Base-by-base conservation (phyloP, 1,140 invertebrate species). In the Leptinotarsa defecta region DNA sequence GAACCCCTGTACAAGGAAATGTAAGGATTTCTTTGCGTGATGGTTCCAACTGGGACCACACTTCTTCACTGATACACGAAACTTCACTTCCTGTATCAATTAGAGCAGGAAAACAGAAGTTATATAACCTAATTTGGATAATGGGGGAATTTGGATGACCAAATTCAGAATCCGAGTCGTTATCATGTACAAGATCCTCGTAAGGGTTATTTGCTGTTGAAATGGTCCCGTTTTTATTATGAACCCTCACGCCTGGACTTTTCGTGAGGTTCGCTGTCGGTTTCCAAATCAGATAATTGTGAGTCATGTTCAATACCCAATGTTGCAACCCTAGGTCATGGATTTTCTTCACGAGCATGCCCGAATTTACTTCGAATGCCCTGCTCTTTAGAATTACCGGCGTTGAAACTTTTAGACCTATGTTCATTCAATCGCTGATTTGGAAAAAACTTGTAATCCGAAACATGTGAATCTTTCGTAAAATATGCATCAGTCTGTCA, bases 1-100 rank as follows among this genome's bases (percentile, higher is more conserved):
- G 24, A 20, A 71, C 34, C 3, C 69, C 69, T 8, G 15, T 71
- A 49, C 69, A 71, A 71, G 48, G 48, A 49, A 71, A 57, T 13
- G 13, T 48, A 49, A 48, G 48, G 3, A 71, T 71, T 19, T 19
- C 19, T 20, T 71, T 27, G 48, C 19, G 43, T 48, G 13, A 71
- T 48, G 6, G 6, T 20, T 20, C 8, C 6, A 71, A 11, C 22
- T 61, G 48, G 11, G 20, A 24, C 69, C 69, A 71, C 52, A 71
- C n/a, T 61, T 48, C 48, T 49, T 71, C 69, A 13, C 52, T 49
- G 2, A 71, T 49, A 57, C 69, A 71, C 11, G 13, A 57, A 48
- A 71, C 48, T 61, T 48, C 20, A 70, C 68, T 70, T 27, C 24
- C 43, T 13, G 43, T 70, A 48, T 70, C 68, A 17, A 49, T 20